Evolutionary conservation across 2,113 vertebrate species (phyloP).

Genomic region (Embiotoca jacksoni): DNA sequence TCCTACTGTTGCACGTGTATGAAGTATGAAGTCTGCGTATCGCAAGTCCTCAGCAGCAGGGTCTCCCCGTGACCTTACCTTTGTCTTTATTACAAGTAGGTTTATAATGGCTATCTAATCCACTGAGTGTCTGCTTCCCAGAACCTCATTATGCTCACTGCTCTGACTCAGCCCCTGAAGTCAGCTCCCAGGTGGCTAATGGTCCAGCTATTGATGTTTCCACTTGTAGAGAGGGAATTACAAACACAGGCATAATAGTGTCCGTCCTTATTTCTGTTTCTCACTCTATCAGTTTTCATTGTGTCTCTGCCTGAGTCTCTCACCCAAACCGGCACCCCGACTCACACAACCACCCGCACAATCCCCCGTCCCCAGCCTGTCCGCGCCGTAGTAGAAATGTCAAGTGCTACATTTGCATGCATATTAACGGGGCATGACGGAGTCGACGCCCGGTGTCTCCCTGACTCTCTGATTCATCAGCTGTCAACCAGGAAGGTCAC

Average conservation of each 20-base stretch:
- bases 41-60: constrained; percentile 24
- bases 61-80: constrained; percentile 50
- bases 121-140: constrained; percentile 46
- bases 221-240: constrained; percentile 60
- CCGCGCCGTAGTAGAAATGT: constrained; percentile 82
- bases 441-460: constrained; percentile 73
- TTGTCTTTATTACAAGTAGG: constrained; percentile 54
- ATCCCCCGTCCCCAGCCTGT: constrained; percentile 38
- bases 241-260: constrained; percentile 63
- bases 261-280: constrained; percentile 52
- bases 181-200: constrained; percentile 73
- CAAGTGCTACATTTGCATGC: constrained; percentile 87
- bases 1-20: constrained; percentile 40
- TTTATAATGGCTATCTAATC: constrained; percentile 53
- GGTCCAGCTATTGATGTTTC: constrained; percentile 70
- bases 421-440: constrained; percentile 84
- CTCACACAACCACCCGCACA: constrained; percentile 34
- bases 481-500: constrained; percentile 84
- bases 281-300: constrained; percentile 51
- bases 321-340: constrained; percentile 6
- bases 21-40: constrained; percentile 41
- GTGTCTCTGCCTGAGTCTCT: constrained; percentile 16
- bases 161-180: constrained; percentile 53
- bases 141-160: constrained; percentile 50
- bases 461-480: constrained; percentile 83